Conservation (phyloP, 1,140 invertebrate species). For the Macrosteles quadrilineatus region DNA sequence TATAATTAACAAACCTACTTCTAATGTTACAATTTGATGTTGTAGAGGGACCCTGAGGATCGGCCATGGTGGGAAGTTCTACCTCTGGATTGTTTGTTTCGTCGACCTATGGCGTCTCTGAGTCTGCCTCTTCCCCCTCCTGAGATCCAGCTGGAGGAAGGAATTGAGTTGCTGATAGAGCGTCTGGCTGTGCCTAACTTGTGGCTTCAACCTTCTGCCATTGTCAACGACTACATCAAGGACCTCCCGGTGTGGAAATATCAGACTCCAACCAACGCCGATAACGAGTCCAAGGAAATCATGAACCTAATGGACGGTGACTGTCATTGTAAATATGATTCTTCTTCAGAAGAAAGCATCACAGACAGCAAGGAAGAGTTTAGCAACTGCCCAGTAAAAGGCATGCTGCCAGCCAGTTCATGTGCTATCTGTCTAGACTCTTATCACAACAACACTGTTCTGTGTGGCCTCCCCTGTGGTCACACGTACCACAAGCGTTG, state of each 20-base stretch:
- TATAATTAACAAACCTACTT: no score
- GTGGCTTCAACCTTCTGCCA: conserved; percentile 53
- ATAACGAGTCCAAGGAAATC: conserved; percentile 6
- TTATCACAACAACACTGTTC: conserved; percentile 47
- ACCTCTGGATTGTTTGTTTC: conserved; percentile 44
- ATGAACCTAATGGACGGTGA: conserved; percentile 32
- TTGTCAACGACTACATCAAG: conserved; percentile 53
- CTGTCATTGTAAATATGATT: background rate
- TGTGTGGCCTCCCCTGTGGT: conserved; percentile 58
- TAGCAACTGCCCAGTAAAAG: conserved; percentile 9
- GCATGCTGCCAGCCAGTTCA: conserved; percentile 42
- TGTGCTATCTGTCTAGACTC: conserved; percentile 60
- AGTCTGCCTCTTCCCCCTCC: conserved; percentile 26
- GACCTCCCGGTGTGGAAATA: conserved; percentile 55
- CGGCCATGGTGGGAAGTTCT: conserved; percentile 43
- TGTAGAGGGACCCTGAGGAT: background rate
- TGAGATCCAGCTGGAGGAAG: conserved; percentile 47
- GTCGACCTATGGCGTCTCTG: conserved; percentile 46
- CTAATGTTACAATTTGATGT: no score
- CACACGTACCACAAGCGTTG: conserved; percentile 58
- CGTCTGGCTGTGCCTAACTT: conserved; percentile 53
- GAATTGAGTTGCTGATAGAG: conserved; percentile 51
- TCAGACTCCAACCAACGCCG: conserved; percentile 15
- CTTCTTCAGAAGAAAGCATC: conserved; percentile 14
- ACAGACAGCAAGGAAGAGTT: background rate